Conservation (phyloP, 2,888 invertebrate genomes). For the Rhingia rostrata region DNA sequence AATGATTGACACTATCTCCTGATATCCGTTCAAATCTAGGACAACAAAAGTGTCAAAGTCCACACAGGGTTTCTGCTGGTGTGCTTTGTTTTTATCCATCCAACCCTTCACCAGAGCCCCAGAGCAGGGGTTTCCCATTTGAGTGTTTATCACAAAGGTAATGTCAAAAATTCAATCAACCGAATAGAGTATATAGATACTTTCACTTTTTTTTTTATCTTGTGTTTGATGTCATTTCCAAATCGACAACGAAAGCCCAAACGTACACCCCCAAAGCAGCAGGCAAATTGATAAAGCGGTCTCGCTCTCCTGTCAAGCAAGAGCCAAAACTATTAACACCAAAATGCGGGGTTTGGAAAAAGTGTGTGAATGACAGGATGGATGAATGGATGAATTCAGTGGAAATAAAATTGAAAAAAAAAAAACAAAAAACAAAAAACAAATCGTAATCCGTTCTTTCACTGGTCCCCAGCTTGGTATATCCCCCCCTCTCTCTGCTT, state of each 20-base stretch:
- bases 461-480: constrained; percentile 33
- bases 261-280: not conserved
- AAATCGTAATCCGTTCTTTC: constrained; percentile 56
- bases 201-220: too few species aligned
- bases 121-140: not conserved
- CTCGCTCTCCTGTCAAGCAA: constrained; percentile 16
- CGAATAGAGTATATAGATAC: constrained; percentile 5
- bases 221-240: constrained; percentile 12
- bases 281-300: constrained; percentile 25
- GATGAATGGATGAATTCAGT: constrained; percentile 15
- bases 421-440: constrained; percentile 24
- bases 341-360: not conserved
- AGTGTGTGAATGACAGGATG: constrained; percentile 13
- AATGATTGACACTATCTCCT: constrained; percentile 34
- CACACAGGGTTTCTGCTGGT: not conserved
- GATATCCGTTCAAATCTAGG: constrained; percentile 35
- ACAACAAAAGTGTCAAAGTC: constrained; percentile 39
- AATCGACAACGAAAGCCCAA: constrained; percentile 25
- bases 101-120: not conserved
- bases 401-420: constrained; percentile 12
- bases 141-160: constrained; percentile 36
- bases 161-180: constrained; percentile 61
- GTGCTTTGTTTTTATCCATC: constrained; percentile 17
- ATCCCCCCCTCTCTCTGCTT: not conserved
- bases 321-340: constrained; percentile 51